phyloP scores from a whole-genome alignment of 1,140 invertebrate genomes.

The silkworm (Bombyx mori) region ASM3026992v2 NC_085111.1:10814501-10815000 shows the following conservation, averaged over 20 bases:
- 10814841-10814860: background rate
- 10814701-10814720: conserved; percentile 61
- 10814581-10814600: conserved; percentile 24
- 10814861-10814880: too few species aligned
- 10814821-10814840: conserved; percentile 35
- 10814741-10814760: conserved; percentile 44
- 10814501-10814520: too few species aligned
- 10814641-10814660: conserved; percentile 64
- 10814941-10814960: too few species aligned
- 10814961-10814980: too few species aligned
- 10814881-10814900: too few species aligned
- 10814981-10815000: too few species aligned
- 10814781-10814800: conserved; percentile 27
- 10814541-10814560: conserved; percentile 2
- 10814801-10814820: conserved; percentile 53
- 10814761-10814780: conserved; percentile 51
- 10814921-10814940: too few species aligned
- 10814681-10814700: conserved; percentile 57
- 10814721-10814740: conserved; percentile 68
- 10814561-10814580: background rate
- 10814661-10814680: conserved; percentile 67
- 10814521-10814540: too few species aligned
- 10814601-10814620: conserved; percentile 36
- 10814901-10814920: too few species aligned
- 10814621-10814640: conserved; percentile 53